Base-by-base conservation (phyloP, 2,888 invertebrate species). In the Catocala sponsa region DNA sequence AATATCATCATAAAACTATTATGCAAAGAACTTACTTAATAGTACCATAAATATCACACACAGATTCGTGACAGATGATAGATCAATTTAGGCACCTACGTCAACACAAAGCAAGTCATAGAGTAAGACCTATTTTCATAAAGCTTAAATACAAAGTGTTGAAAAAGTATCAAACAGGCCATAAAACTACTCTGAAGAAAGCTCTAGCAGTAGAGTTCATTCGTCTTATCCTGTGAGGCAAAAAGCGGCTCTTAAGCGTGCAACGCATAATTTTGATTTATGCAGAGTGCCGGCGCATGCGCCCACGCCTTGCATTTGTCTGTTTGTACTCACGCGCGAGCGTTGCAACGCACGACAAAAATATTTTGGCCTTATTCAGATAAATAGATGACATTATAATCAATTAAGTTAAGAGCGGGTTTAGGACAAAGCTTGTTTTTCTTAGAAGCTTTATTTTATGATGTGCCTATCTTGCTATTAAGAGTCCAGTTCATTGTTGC, bases 231-330 rank as follows among this genome's bases (percentile, higher is more conserved):
- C 68, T 71, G 68, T 55, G 67, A 68, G 60, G 74, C 69, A 74
- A 76, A 72, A 75, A 74, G 72, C 67, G 67, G 76, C 70, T 69
- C 72, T 65, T 59, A 73, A 74, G 77, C 70, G 65, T 61, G 65
- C 80, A 72, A 68, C 68, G 83, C 75, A 83, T 87, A 83, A 85
- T 85, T 86, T 86, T 89, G 88, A 91, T 91, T 91, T 88, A 91
- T 86, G 83, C 85, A 79, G 78, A 83, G 84, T 82, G 83, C 81
- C 79, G 55, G 78, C 74, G 74, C 78, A 63, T 71, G 83, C 85
- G 85, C 90, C 88, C 81, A 88, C 89, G 84, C 86, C 60, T 70
- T 71, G 62, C 63, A 64, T 74, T 77, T 78, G 77, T 80, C 78
- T 78, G 74, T 78, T 73, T 78, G 74, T 65, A 68, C 75, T 74